phyloP scores from a whole-genome alignment of 1,140 invertebrate species.

The Brachystomella parvula region DNA sequence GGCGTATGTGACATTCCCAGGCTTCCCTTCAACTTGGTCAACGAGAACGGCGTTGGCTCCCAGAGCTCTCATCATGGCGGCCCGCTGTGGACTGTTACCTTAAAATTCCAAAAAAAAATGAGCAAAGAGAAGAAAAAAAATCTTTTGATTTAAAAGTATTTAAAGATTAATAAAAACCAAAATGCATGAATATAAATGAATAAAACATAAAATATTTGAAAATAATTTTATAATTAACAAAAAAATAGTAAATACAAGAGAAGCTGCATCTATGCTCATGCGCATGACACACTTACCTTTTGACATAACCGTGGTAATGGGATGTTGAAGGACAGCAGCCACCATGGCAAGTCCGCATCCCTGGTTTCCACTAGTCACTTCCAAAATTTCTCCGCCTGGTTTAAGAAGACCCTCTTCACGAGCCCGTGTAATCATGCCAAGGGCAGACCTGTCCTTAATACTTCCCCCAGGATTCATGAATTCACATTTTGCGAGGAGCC shows the following conservation, averaged over 20 bases:
- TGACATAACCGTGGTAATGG: conserved; percentile 45
- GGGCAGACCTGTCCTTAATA: conserved; percentile 29
- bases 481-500: conserved; percentile 32
- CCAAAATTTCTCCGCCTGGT: conserved; percentile 44
- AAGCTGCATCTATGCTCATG: no score
- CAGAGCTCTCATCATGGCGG: conserved; percentile 38
- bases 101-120: no score
- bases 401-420: conserved; percentile 40
- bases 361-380: conserved; percentile 48
- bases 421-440: conserved; percentile 42
- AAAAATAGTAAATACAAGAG: no score
- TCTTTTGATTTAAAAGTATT: no score
- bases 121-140: conserved; percentile 42
- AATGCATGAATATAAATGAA: no score
- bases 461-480: conserved; percentile 32
- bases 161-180: no score
- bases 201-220: no score
- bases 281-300: no score
- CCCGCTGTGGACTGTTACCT: conserved; percentile 40
- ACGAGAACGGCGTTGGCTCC: conserved; percentile 47
- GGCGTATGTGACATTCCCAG: conserved; percentile 30
- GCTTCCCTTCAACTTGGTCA: conserved; percentile 44
- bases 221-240: no score
- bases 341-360: conserved; percentile 47
- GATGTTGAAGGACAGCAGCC: conserved; percentile 44